Conservation (phyloP, 2,888 invertebrate genomes). For the Tigriopus californicus region DNA sequence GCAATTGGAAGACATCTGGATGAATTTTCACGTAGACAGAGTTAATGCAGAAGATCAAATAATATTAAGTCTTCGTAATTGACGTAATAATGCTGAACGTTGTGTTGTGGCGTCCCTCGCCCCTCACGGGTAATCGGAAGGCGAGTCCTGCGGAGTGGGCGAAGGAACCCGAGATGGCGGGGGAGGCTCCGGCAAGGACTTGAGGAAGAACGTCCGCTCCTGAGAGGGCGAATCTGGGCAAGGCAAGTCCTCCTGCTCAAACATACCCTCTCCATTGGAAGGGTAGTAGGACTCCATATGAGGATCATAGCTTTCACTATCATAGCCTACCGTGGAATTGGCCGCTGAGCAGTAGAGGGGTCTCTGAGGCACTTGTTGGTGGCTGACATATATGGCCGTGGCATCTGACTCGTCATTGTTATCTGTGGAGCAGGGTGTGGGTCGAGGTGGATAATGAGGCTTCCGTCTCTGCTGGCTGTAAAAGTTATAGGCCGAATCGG, state of each 20-base stretch:
- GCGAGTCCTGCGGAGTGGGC: background rate
- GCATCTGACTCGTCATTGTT: constrained; percentile 57
- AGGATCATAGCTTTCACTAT: constrained; percentile 27
- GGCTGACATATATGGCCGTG: constrained; percentile 5
- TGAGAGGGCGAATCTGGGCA: constrained; percentile 43
- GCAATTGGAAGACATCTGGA: too few species aligned
- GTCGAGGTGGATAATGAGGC: constrained; percentile 52
- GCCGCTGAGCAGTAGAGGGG: constrained; percentile 20
- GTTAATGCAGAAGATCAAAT: too few species aligned
- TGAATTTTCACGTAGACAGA: too few species aligned
- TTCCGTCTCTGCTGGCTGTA: constrained; percentile 46
- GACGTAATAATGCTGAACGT: too few species aligned
- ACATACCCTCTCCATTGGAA: background rate
- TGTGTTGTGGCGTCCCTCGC: too few species aligned
- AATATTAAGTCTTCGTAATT: too few species aligned
- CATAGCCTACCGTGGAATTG: constrained; percentile 18
- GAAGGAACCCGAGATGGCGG: constrained; percentile 2
- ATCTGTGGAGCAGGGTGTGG: constrained; percentile 84
- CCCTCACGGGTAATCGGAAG: too few species aligned
- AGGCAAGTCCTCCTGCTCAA: constrained; percentile 27
- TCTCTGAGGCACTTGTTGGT: constrained; percentile 11
- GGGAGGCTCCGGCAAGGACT: constrained; percentile 4
- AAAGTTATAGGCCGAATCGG: constrained; percentile 25
- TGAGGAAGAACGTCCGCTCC: constrained; percentile 43
- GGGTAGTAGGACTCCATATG: background rate